Percentiles rank a stretch among this genome's conserved stretches.
These are phyloP conservation scores for Trachelus stipa DNA, from an alignment of 2,888 invertebrate species.

Conservation along the genomic window DNA sequence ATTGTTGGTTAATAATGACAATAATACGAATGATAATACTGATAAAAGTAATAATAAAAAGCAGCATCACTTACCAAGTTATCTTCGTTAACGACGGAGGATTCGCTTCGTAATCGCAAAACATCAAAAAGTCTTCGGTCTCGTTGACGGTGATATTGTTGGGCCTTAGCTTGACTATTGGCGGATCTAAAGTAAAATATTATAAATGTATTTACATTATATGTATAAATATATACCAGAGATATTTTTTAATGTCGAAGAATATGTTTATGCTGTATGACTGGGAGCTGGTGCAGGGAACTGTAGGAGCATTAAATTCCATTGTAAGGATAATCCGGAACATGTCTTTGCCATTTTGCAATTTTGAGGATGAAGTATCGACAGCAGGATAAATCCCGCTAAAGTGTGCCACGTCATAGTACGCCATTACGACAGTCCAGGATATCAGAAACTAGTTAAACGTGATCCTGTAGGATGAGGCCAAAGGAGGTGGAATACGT, in stretches of 20 bases:
- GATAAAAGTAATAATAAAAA: slow-evolving; percentile 20
- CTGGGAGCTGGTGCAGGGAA: neutral
- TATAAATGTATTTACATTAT: neutral
- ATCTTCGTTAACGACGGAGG: slow-evolving; percentile 82
- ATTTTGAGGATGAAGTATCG: neutral
- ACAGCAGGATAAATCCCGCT: neutral
- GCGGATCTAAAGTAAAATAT: slow-evolving; percentile 77
- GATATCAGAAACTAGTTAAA: slow-evolving; percentile 34
- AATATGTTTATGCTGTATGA: neutral
- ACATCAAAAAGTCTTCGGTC: slow-evolving; percentile 78
- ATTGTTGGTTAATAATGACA: too few species aligned
- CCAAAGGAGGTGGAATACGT: slow-evolving; percentile 24
- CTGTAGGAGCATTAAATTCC: neutral
- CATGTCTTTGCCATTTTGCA: neutral
- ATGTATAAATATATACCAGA: neutral
- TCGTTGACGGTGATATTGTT: slow-evolving; percentile 84
- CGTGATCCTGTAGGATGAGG: slow-evolving; percentile 29
- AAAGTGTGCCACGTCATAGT: neutral
- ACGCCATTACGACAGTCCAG: neutral
- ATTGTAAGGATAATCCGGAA: neutral
- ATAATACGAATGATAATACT: neutral
- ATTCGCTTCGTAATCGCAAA: slow-evolving; percentile 88
- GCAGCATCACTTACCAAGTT: slow-evolving; percentile 75
- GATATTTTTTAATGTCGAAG: neutral
- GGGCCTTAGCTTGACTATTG: slow-evolving; percentile 82